These are phyloP conservation scores for Telenomus remus DNA, from an alignment of 1,140 invertebrate genomes.

Conservation along the genomic window DNA sequence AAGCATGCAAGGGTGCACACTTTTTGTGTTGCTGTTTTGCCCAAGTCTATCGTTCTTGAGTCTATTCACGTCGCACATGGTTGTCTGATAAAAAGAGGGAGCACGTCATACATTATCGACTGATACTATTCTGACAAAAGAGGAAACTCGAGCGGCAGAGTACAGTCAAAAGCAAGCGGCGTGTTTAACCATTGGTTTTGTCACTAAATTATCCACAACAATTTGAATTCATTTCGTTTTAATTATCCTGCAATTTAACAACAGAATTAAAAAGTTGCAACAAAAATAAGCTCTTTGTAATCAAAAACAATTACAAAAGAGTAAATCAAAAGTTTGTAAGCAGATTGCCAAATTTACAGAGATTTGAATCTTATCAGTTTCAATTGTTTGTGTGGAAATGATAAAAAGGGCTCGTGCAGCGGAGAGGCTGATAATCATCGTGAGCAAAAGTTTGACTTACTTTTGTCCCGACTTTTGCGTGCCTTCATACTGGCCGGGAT, in stretches of 20 bases:
- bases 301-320: no score
- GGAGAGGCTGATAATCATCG: no score
- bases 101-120: conserved; percentile 53
- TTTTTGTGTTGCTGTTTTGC: conserved; percentile 2
- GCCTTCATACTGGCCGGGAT: conserved; percentile 63
- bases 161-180: conserved; percentile 57
- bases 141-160: conserved; percentile 61
- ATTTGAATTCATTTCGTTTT: no score
- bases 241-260: no score
- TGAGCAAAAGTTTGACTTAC: conserved; percentile 60
- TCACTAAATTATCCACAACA: conserved; percentile 17
- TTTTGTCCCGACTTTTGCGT: conserved; percentile 71
- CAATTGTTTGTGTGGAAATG: conserved; percentile 4
- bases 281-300: no score
- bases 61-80: conserved; percentile 24
- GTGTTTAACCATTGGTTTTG: conserved; percentile 39
- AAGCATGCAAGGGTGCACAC: no score
- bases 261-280: no score
- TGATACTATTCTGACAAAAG: conserved; percentile 56
- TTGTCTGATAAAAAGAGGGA: conserved; percentile 5
- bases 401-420: not conserved
- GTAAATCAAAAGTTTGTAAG: no score
- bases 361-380: no score
- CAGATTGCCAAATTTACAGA: no score
- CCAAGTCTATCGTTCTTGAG: conserved; percentile 7